Evolutionary conservation across 2,888 invertebrate species (phyloP).

Genomic region (Branchinecta sandiegonensis): DNA sequence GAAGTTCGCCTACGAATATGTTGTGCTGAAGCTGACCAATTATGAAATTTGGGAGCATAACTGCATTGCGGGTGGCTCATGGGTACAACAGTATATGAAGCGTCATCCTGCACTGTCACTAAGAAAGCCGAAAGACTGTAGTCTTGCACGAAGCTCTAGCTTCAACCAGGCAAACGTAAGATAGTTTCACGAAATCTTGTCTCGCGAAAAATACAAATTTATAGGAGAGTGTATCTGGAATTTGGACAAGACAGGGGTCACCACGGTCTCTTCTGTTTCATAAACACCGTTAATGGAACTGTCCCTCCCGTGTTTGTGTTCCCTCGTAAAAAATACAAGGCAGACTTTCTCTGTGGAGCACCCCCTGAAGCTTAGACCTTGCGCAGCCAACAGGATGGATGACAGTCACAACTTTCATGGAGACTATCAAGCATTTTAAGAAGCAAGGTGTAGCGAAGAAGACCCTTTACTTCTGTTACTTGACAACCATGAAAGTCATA

Average conservation of each 20-base stretch:
- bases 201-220: too few relatives aligned
- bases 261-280: constrained; percentile 27
- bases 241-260: constrained; percentile 25
- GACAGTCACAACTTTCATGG: constrained; percentile 27
- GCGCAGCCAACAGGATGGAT: constrained; percentile 27
- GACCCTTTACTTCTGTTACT: constrained; percentile 24
- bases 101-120: neutral
- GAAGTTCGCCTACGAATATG: constrained; percentile 19
- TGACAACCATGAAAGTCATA: constrained; percentile 29
- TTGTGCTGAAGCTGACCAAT: neutral
- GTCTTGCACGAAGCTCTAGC: constrained; percentile 22
- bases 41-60: neutral
- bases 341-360: constrained; percentile 26
- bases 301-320: constrained; percentile 30
- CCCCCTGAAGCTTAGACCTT: constrained; percentile 28
- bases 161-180: constrained; percentile 26
- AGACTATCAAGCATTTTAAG: constrained; percentile 26
- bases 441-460: constrained; percentile 6
- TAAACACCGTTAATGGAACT: constrained; percentile 28
- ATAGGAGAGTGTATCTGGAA: constrained; percentile 23
- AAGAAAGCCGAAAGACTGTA: constrained; percentile 3
- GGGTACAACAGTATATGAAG: constrained; percentile 16
- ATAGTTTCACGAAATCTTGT: too few relatives aligned
- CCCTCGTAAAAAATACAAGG: constrained; percentile 27
- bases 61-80: neutral